A percentile compares a stretch with the other conserved stretches of the same genome.
phyloP scores from a whole-genome alignment of 2,888 invertebrate genomes.

The Cinara cedri region DNA sequence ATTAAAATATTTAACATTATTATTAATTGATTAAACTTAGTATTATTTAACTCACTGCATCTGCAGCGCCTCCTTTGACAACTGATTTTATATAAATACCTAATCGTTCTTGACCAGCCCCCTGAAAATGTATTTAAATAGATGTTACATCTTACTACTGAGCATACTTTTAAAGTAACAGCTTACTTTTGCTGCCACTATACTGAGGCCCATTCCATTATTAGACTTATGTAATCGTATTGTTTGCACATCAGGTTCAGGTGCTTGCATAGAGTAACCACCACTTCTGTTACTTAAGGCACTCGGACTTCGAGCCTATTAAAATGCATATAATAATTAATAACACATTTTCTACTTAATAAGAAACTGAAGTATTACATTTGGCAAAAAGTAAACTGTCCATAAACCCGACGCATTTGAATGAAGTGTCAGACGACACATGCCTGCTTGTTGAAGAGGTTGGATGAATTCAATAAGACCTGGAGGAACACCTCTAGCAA shows the following conservation, averaged over 20 bases:
- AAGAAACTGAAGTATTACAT: constrained; percentile 32
- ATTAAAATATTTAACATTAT: background rate
- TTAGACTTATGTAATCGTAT: constrained; percentile 92
- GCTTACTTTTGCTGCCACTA: constrained; percentile 92
- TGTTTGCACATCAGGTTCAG: constrained; percentile 78
- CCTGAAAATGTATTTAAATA: constrained; percentile 69
- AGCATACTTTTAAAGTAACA: background rate
- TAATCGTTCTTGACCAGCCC: constrained; percentile 79
- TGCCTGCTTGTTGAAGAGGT: constrained; percentile 81
- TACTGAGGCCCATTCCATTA: constrained; percentile 97
- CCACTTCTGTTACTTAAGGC: constrained; percentile 70
- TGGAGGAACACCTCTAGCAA: constrained; percentile 91
- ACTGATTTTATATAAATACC: constrained; percentile 99
- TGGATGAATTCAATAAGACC: constrained; percentile 84
- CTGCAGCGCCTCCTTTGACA: constrained; percentile 90
- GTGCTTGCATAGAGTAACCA: constrained; percentile 64
- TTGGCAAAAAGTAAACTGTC: constrained; percentile 77
- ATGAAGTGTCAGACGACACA: constrained; percentile 89
- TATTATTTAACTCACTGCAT: constrained; percentile 67
- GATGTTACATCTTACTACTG: no score
- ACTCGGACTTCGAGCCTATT: constrained; percentile 71
- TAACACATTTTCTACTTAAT: background rate
- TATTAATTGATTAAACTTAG: background rate
- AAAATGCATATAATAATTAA: background rate
- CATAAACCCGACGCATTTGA: constrained; percentile 90